Percentiles rank a stretch among this genome's conserved stretches.
These are phyloP conservation scores for Dasypus novemcinctus DNA, from an alignment of 2,113 vertebrate species.

Conservation along the genomic window DNA sequence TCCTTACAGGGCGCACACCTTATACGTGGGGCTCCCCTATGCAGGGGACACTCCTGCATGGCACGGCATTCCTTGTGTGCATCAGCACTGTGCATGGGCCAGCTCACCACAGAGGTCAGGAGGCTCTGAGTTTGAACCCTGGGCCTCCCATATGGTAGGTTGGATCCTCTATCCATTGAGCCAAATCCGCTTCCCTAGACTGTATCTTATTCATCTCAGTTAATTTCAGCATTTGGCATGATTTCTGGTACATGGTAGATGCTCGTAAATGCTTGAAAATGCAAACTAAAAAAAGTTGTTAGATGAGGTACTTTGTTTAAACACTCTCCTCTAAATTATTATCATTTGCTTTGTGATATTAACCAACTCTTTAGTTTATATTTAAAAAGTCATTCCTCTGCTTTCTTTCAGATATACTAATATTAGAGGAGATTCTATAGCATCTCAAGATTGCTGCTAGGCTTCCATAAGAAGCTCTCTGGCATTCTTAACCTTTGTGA, in stretches of 20 bases:
- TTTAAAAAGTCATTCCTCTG: neutral
- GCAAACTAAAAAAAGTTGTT: conserved; percentile 43
- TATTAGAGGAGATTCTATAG: neutral
- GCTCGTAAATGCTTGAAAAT: conserved; percentile 29
- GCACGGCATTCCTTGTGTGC: too few species aligned
- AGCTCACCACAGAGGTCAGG: too few species aligned
- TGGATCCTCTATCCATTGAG: too few species aligned
- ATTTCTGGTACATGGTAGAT: neutral
- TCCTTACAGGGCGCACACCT: too few species aligned
- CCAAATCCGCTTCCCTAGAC: too few species aligned
- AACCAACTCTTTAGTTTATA: conserved; percentile 21
- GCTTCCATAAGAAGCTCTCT: neutral
- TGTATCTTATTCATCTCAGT: neutral
- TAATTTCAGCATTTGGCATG: neutral
- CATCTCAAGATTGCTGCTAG: neutral
- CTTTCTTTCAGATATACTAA: conserved; percentile 28
- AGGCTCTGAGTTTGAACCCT: too few species aligned
- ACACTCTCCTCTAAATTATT: conserved; percentile 16
- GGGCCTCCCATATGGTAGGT: too few species aligned
- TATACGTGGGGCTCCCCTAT: too few species aligned
- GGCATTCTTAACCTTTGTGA: neutral
- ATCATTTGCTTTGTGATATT: conserved; percentile 44
- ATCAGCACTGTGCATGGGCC: too few species aligned
- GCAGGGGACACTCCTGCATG: too few species aligned
- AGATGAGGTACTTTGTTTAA: conserved; percentile 27